These are phyloP conservation scores for Porites lobata DNA, from an alignment of 92 coral and sea anemone genomes.

Conservation along the genomic window DNA sequence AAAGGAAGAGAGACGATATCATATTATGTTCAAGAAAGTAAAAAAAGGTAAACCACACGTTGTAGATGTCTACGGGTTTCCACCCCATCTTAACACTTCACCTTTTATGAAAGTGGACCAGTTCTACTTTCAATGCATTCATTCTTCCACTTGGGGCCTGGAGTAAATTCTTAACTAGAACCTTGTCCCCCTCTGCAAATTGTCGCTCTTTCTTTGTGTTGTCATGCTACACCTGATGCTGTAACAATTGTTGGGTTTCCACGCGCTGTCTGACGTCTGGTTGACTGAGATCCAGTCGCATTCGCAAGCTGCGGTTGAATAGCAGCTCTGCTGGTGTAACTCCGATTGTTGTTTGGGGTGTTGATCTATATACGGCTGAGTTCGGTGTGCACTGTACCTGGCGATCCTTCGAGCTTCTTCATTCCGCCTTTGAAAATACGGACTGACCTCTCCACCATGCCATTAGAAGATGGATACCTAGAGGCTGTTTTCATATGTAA, in stretches of 20 bases:
- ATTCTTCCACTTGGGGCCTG: constrained; percentile 1
- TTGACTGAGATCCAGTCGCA: neutral
- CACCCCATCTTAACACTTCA: no score
- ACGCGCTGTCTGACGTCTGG: neutral
- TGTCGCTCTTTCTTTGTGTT: neutral
- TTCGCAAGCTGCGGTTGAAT: no score
- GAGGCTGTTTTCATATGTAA: neutral
- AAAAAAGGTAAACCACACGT: no score
- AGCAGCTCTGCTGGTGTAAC: no score
- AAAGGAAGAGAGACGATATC: no score
- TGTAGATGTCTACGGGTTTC: neutral
- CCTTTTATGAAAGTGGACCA: neutral
- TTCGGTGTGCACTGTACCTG: no score
- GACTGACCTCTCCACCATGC: neutral
- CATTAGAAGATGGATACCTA: neutral
- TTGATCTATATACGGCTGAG: no score
- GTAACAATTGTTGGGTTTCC: neutral
- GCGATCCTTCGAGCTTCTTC: neutral
- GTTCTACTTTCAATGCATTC: neutral
- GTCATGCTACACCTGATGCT: neutral
- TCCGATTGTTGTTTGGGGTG: no score
- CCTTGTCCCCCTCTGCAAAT: neutral
- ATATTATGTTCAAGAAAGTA: no score
- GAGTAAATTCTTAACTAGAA: neutral
- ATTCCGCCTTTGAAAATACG: neutral